Evolutionary conservation across 2,888 invertebrate species (phyloP), one percentile per base, ranked within the genome.

Genomic region (Stramonita haemastoma): DNA sequence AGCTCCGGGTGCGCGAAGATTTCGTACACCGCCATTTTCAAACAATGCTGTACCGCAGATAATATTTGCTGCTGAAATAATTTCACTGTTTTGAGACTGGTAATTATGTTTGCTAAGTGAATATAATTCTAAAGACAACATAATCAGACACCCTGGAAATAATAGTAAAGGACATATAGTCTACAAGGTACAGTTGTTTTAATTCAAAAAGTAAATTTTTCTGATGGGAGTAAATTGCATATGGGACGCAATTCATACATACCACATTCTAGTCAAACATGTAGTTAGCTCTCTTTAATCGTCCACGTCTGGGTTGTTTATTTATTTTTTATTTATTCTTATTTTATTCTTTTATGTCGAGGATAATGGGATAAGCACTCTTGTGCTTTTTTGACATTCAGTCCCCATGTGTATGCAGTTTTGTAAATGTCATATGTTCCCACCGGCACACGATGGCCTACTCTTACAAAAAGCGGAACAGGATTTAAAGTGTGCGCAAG

Each of bases 1-100:
- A 97, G 96, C 85, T 97, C 97, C 95, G 97, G 97, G 94, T 96
- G 96, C 1, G 97, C 97, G 94, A 97, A 97, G 22, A 97, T 95
- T 93, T 97, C 97, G 93, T 97, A 97, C 73, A 97, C 94, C 94
- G 95, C 95, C 95, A 96, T 96, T 94, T 95, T 94, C 93, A 95
- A 95, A 95, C 95, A 94, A 92, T 84, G 79, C 87, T 92, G 91
- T 56, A 15, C 36, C 90, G 92, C 89, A 90, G 90, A 79, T 57
- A 91, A 90, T 79, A 46, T 46, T 83, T 83, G 29, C 81, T 83
- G 81, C 81, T 22, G 46, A 46, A 79, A 15, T 17, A 32, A 79
- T 77, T 26, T 29, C 15, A 26, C 13, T 5, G n/a, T n/a, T n/a
- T n/a, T n/a, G 13, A 22, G 26, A n/a, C n/a, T 29, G 19, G 34